Percentiles rank a stretch among this genome's conserved stretches.
Conservation (phyloP, 2,113 vertebrate genomes). For the Semnornis frantzii region DNA sequence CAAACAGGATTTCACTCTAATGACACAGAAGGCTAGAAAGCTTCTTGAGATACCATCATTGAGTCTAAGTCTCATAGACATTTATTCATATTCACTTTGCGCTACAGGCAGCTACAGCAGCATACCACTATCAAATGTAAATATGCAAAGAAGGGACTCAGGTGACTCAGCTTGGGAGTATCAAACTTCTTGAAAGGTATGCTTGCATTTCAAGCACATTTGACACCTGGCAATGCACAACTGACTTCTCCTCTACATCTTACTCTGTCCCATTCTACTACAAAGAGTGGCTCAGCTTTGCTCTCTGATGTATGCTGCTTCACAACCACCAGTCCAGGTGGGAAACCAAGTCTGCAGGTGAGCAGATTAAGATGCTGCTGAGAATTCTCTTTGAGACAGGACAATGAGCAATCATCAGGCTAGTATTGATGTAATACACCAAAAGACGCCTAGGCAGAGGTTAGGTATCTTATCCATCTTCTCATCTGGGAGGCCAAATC, state of each 20-base stretch:
- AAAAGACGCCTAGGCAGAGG: constrained; percentile 7
- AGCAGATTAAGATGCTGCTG: neutral
- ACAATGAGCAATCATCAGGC: constrained; percentile 4
- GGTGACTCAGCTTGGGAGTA: neutral
- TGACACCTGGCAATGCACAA: neutral
- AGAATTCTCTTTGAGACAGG: neutral
- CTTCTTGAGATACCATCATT: neutral
- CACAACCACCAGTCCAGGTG: neutral
- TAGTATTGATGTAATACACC: neutral
- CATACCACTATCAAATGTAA: neutral
- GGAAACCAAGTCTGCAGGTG: neutral
- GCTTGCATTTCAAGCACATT: neutral
- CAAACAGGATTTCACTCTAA: neutral
- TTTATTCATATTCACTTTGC: neutral
- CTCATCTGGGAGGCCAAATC: constrained; percentile 27
- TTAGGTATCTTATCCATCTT: neutral
- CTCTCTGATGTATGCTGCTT: neutral
- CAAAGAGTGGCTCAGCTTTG: neutral
- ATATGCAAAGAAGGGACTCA: neutral
- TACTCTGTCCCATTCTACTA: neutral
- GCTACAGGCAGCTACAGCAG: neutral
- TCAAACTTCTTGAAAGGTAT: neutral
- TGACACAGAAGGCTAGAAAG: neutral
- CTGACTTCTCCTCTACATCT: neutral
- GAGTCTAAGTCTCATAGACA: neutral